Evolutionary conservation across 2,113 vertebrate species (phyloP).

Genomic region (Prinia subflava): DNA sequence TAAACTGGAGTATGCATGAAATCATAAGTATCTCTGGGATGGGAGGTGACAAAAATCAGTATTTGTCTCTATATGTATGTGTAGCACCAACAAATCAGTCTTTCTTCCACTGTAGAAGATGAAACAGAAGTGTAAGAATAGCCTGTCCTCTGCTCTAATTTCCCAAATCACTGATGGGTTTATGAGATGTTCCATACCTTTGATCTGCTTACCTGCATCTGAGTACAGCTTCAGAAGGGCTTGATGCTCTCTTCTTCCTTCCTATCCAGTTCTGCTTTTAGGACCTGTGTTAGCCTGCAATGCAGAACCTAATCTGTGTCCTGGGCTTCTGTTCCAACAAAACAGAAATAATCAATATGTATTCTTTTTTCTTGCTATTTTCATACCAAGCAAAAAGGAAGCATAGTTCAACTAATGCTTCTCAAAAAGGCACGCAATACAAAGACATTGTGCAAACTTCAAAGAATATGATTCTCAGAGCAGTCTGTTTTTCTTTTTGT

Average conservation of each 20-base stretch:
- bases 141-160: neutral
- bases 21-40: neutral
- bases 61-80: fast-evolving
- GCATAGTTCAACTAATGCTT: neutral
- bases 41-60: neutral
- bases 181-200: neutral
- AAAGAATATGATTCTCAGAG: neutral
- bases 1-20: neutral
- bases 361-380: neutral
- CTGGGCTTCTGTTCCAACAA: neutral
- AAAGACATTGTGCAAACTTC: neutral
- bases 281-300: neutral
- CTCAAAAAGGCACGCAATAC: neutral
- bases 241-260: neutral
- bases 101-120: neutral
- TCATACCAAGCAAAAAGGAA: neutral
- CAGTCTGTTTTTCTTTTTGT: neutral
- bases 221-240: neutral
- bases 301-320: neutral
- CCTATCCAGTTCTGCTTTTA: neutral
- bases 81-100: neutral
- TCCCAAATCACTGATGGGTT: neutral
- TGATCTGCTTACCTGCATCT: neutral
- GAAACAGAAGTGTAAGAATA: neutral
- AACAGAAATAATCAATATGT: slow-evolving; percentile 22